Evolutionary conservation across 2,113 vertebrate genomes (phyloP), one percentile per base, ranked within the genome.

Genomic region (Notechis scutatus): DNA sequence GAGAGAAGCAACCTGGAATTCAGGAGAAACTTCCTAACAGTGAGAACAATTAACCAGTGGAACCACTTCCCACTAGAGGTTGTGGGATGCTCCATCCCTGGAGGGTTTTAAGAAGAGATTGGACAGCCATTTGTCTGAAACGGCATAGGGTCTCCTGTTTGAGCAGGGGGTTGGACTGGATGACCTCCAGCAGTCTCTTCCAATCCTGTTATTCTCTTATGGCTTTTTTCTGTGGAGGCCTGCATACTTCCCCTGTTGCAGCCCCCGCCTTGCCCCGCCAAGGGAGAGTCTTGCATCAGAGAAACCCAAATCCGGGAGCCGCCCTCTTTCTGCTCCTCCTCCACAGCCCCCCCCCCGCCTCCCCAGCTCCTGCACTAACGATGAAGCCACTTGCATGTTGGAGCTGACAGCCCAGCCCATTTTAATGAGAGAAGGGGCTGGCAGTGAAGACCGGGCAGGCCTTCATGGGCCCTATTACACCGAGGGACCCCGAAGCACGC

Each of bases 361-460:
- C 12, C 23, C 2, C 34, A 61, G 9, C 87, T 15, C 39, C 56
- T 92, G 85, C 56, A 2, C 23, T 26, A 11, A 12, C 89, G 93
- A 81, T 86, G 55, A 52, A 87, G 20, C 55, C 24, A 20, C 0
- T 34, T 85, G 85, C 64, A 26, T 91, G 39, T 91, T 39, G 90
- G 90, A 61, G 26, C 90, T 91, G 93, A 93, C 93, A 93, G 90
- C 29, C 61, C 18, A 23, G 59, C 89, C 90, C 86, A 88, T 89
- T 89, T 93, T 91, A 91, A 93, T 52, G 90, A 91, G 93, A n/a
- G 39, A 52, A 57, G 59, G 42, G 90, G 29, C 85, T 47, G 85
- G 52, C 93, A 91, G 64, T 0, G 86, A 91, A 86, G 54, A 24
- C 93, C 39, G 88, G 8, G 90, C 21, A 57, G 69, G 34, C 87